These are phyloP conservation scores for Leucania comma DNA, from an alignment of 2,888 invertebrate species.

Conservation along the genomic window DNA sequence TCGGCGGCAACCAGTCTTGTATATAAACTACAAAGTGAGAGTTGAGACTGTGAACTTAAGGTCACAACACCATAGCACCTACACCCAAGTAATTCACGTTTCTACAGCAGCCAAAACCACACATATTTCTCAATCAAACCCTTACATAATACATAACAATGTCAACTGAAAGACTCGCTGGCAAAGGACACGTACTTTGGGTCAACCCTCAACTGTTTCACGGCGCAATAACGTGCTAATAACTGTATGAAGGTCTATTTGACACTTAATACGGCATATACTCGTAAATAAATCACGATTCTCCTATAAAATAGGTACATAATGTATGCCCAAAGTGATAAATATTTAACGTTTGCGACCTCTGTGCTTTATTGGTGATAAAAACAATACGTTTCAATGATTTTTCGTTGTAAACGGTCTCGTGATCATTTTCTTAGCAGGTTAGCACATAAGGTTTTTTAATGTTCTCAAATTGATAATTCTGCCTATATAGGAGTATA, in stretches of 20 bases:
- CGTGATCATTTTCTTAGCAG: not conserved
- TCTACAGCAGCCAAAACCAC: conserved; percentile 12
- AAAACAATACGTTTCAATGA: conserved; percentile 37
- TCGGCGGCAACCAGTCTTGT: too few relatives aligned
- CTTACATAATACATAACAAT: conserved; percentile 43
- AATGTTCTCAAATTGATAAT: not conserved
- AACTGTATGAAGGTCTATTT: conserved; percentile 71
- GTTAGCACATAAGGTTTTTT: too few relatives aligned
- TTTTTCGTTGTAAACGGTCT: conserved; percentile 27
- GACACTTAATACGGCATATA: conserved; percentile 70
- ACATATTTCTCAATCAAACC: conserved; percentile 51
- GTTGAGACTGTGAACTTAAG: conserved; percentile 23
- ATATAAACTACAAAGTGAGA: conserved; percentile 25
- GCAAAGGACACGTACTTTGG: conserved; percentile 52
- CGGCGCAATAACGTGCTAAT: conserved; percentile 65
- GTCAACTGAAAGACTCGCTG: conserved; percentile 47
- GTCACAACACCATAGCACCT: conserved; percentile 24
- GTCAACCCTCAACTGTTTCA: conserved; percentile 61
- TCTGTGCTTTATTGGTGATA: conserved; percentile 51
- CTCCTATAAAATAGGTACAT: conserved; percentile 60
- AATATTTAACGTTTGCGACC: conserved; percentile 63
- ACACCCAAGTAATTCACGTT: conserved; percentile 34
- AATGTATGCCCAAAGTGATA: conserved; percentile 57
- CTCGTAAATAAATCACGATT: conserved; percentile 70
- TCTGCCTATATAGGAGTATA: not conserved